Evolutionary conservation across 2,888 invertebrate genomes (phyloP).

Genomic region (Microctonus aethiopoides): DNA sequence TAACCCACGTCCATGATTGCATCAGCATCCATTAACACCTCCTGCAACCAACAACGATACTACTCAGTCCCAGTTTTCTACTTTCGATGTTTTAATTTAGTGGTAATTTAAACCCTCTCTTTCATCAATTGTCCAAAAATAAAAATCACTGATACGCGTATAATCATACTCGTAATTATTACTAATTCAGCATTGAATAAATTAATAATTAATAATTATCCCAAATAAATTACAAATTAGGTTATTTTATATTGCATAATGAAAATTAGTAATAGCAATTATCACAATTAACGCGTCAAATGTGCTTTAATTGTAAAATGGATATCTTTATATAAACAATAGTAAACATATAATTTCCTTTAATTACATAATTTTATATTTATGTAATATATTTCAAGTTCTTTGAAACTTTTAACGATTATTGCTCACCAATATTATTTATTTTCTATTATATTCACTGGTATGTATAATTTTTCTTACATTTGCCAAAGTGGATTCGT

Average conservation of each 20-base stretch:
- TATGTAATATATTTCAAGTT: too few species aligned
- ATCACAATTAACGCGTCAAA: too few species aligned
- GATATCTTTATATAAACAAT: too few species aligned
- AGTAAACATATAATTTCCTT: too few species aligned
- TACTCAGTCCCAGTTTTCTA: constrained; percentile 63
- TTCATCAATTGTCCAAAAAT: constrained; percentile 31
- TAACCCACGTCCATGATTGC: constrained; percentile 67
- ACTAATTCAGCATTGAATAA: too few species aligned
- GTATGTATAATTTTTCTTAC: background rate
- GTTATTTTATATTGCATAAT: too few species aligned
- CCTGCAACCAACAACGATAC: constrained; percentile 67
- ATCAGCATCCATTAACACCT: constrained; percentile 66
- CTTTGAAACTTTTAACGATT: background rate
- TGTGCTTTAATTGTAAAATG: too few species aligned
- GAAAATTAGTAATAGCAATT: too few species aligned
- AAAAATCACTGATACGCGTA: background rate
- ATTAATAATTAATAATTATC: too few species aligned
- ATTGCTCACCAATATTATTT: background rate
- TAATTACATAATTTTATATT: too few species aligned
- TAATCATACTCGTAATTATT: background rate
- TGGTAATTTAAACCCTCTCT: constrained; percentile 25
- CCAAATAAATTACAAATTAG: too few species aligned
- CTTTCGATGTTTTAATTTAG: constrained; percentile 29
- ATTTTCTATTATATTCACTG: background rate
- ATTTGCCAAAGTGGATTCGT: background rate